phyloP scores from a whole-genome alignment of 2,797 vertebrate species.

The Diplodus sargus region DNA sequence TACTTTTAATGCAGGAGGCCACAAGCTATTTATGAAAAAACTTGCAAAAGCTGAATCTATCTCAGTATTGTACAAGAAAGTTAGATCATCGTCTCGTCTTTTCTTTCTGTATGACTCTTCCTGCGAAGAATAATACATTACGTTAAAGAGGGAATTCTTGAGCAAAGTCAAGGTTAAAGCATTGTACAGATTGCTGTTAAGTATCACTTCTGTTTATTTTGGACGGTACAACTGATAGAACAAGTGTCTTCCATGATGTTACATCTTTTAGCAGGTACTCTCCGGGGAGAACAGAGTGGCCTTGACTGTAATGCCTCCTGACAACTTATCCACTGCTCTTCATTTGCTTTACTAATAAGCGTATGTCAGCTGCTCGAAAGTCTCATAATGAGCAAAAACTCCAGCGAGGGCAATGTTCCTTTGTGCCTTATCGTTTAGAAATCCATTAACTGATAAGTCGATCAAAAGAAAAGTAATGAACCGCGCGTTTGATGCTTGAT shows the following conservation, averaged over 20 bases:
- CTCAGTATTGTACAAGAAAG: background rate
- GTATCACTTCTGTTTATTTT: slow-evolving; percentile 34
- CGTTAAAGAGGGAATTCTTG: background rate
- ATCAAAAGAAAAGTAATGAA: too few species aligned
- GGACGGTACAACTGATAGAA: slow-evolving; percentile 27
- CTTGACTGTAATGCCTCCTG: slow-evolving; percentile 72
- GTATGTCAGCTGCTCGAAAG: slow-evolving; percentile 66
- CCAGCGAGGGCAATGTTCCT: slow-evolving; percentile 36
- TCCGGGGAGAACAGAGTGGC: slow-evolving; percentile 54
- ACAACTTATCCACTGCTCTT: slow-evolving; percentile 67
- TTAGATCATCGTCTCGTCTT: background rate
- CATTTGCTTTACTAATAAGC: slow-evolving; percentile 70
- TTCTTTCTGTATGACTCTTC: background rate
- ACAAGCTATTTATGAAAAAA: background rate
- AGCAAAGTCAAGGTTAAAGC: slow-evolving; percentile 43
- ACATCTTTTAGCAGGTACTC: slow-evolving; percentile 55
- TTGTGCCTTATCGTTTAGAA: slow-evolving; percentile 8
- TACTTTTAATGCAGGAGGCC: background rate
- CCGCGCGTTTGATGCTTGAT: too few species aligned
- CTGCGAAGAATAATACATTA: background rate
- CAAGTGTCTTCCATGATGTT: slow-evolving; percentile 52
- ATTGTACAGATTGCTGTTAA: background rate
- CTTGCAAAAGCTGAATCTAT: background rate
- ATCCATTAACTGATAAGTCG: too few species aligned
- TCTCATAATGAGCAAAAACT: slow-evolving; percentile 4